Percentiles rank a stretch among this genome's conserved stretches.
Conservation (phyloP, 2,113 vertebrate species). For the Apodemus speciosus region DNA sequence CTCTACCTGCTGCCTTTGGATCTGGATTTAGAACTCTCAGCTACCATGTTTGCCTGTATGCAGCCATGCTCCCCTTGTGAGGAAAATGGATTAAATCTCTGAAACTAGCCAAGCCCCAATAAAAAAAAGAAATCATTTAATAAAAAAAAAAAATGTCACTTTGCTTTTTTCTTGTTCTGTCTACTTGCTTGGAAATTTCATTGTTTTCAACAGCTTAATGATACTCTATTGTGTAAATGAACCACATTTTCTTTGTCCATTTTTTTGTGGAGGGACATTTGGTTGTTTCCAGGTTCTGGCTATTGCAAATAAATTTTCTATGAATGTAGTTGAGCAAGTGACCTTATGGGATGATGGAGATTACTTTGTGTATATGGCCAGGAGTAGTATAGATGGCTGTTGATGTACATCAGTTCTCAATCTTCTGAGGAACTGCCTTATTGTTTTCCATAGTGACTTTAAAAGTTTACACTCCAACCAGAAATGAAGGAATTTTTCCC, state of each 20-base stretch:
- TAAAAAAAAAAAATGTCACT: neutral
- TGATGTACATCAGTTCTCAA: too few relatives aligned
- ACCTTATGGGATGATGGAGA: neutral
- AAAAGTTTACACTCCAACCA: too few relatives aligned
- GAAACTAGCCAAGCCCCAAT: neutral
- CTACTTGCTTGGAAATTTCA: neutral
- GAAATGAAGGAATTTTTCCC: too few relatives aligned
- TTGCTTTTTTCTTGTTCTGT: neutral
- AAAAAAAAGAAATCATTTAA: too few relatives aligned
- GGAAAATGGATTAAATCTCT: neutral
- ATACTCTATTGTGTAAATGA: neutral
- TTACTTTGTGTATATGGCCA: neutral
- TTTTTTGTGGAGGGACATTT: neutral
- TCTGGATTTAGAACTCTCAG: neutral
- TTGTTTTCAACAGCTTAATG: neutral
- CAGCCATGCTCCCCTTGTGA: neutral
- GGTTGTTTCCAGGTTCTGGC: neutral
- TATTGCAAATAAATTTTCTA: neutral
- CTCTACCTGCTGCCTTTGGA: neutral
- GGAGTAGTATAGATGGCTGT: neutral
- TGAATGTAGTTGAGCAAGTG: neutral
- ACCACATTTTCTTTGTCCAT: neutral
- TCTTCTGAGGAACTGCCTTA: too few relatives aligned
- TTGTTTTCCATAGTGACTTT: too few relatives aligned
- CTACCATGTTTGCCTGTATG: neutral